These are phyloP conservation scores for Xiphophorus birchmanni DNA, from an alignment of 2,797 vertebrate species.

Conservation along the genomic window DNA sequence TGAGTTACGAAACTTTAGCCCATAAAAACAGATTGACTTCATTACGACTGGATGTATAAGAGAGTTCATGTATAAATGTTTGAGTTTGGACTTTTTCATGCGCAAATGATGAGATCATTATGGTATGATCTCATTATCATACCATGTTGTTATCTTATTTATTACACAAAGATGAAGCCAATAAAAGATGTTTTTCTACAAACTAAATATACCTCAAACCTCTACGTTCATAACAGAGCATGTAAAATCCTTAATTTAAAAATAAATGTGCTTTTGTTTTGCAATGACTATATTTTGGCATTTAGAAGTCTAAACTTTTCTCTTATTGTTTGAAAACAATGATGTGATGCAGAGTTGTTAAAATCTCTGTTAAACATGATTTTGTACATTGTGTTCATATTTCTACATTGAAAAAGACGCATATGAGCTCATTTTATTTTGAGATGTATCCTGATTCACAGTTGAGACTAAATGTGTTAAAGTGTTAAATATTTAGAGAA, in stretches of 20 bases:
- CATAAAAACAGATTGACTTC: background rate
- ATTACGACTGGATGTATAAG: background rate
- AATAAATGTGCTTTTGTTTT: background rate
- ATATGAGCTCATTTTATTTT: background rate
- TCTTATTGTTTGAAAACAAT: background rate
- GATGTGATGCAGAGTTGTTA: background rate
- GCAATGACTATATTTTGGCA: background rate
- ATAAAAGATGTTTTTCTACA: background rate
- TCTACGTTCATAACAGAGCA: background rate
- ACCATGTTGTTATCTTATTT: too few species aligned
- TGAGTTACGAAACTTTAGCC: slow-evolving; percentile 29
- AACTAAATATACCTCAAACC: background rate
- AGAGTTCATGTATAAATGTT: background rate
- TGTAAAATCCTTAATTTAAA: background rate
- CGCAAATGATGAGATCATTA: too few species aligned
- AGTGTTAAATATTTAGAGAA: background rate
- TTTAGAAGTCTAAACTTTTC: background rate
- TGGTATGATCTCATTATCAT: background rate
- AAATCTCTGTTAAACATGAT: background rate
- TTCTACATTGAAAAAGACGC: background rate
- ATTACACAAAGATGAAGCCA: background rate
- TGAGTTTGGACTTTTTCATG: background rate
- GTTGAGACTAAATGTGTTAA: background rate
- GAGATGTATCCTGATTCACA: background rate
- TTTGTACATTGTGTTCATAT: background rate